Percentiles rank a stretch among this genome's conserved stretches.
phyloP scores from a whole-genome alignment of 2,888 invertebrate genomes.

The Agrenia bidenticulata region DNA sequence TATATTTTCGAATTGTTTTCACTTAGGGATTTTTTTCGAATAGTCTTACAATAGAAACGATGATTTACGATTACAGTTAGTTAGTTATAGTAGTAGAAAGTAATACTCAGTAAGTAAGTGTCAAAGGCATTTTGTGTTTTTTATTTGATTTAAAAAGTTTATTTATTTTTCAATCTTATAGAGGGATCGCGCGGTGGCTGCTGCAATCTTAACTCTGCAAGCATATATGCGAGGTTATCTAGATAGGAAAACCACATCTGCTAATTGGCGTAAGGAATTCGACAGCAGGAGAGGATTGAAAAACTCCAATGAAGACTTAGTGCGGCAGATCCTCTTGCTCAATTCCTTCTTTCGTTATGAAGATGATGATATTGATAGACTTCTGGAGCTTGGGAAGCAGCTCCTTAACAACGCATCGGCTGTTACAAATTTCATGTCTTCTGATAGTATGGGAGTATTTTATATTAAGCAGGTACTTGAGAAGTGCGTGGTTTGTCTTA shows the following conservation, averaged over 20 bases:
- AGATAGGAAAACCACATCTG: constrained; percentile 67
- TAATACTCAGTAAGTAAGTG: too few relatives aligned
- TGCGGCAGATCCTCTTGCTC: constrained; percentile 36
- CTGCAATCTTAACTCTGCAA: constrained; percentile 65
- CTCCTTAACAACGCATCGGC: constrained; percentile 11
- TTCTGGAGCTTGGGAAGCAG: constrained; percentile 24
- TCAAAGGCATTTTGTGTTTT: too few relatives aligned
- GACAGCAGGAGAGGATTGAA: constrained; percentile 57
- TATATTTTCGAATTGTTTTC: too few relatives aligned
- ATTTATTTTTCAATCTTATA: too few relatives aligned
- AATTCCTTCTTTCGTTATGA: constrained; percentile 37
- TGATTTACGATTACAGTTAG: too few relatives aligned
- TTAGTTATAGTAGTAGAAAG: too few relatives aligned
- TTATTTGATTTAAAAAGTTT: too few relatives aligned
- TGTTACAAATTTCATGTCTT: constrained; percentile 10
- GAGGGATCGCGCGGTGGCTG: constrained; percentile 60
- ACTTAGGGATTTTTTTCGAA: too few relatives aligned
- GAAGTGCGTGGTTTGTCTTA: constrained; percentile 26
- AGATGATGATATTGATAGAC: constrained; percentile 20
- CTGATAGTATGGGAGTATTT: constrained; percentile 21
- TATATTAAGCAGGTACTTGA: constrained; percentile 24
- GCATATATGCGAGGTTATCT: constrained; percentile 76
- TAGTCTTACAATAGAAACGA: too few relatives aligned
- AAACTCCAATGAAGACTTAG: constrained; percentile 26
- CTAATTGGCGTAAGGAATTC: constrained; percentile 68